A percentile compares a stretch with the other conserved stretches of the same genome.
Evolutionary conservation across 2,888 invertebrate genomes (phyloP).

Genomic region (Linnaemya vulpina): DNA sequence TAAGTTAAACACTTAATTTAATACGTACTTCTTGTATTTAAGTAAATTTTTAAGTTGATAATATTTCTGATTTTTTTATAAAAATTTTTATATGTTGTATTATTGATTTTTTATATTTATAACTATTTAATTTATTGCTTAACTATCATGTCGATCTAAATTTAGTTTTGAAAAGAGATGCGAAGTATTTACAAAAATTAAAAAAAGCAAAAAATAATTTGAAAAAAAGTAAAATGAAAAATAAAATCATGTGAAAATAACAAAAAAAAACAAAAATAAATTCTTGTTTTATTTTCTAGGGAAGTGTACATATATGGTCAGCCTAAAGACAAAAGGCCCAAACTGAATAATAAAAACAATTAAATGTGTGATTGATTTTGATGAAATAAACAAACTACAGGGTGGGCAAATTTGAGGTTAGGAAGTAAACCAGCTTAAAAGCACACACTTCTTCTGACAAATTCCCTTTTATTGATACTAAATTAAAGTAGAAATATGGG

Average conservation of each 20-base stretch:
- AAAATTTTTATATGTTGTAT: constrained; percentile 33
- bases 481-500: too few relatives aligned
- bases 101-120: constrained; percentile 50
- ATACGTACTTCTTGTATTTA: constrained; percentile 57
- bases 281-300: constrained; percentile 3
- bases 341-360: too few relatives aligned
- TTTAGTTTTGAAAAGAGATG: constrained; percentile 22
- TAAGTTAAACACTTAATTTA: constrained; percentile 37
- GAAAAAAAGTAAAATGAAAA: constrained; percentile 41
- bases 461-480: too few relatives aligned
- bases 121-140: constrained; percentile 66
- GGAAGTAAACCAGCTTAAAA: too few relatives aligned
- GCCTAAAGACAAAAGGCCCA: too few relatives aligned
- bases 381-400: too few relatives aligned
- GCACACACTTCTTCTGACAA: too few relatives aligned
- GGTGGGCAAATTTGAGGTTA: too few relatives aligned
- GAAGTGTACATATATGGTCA: too few relatives aligned
- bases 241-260: constrained; percentile 33
- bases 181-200: constrained; percentile 28
- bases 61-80: constrained; percentile 28
- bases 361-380: too few relatives aligned
- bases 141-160: constrained; percentile 55
- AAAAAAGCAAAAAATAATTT: neutral
- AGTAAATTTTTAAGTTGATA: constrained; percentile 36
- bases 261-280: neutral